A percentile compares a stretch with the other conserved stretches of the same genome.
Evolutionary conservation across 2,888 invertebrate species (phyloP).

Genomic region (Cataglyphis rosenhaueri): DNA sequence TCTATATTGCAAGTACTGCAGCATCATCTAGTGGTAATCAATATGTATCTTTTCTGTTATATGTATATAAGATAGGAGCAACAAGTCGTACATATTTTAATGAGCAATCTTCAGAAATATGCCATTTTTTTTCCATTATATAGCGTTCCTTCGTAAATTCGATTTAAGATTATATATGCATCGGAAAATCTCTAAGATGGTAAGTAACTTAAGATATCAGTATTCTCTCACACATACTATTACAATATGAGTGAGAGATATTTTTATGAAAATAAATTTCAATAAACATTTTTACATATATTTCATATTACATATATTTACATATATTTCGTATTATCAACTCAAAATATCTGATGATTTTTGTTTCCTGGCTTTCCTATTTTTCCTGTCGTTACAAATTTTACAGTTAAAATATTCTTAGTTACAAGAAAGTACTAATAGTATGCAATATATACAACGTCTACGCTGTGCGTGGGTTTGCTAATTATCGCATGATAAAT

Average conservation of each 20-base stretch:
- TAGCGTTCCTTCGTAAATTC: not conserved
- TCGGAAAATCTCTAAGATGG: not conserved
- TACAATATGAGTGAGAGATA: not conserved
- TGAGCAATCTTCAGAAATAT: slow-evolving; percentile 18
- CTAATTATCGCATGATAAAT: slow-evolving; percentile 44
- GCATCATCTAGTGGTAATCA: slow-evolving; percentile 39
- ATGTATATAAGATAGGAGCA: not conserved
- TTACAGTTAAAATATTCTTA: slow-evolving; percentile 2
- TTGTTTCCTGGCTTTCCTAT: too few relatives aligned
- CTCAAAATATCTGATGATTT: not conserved
- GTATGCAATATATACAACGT: not conserved
- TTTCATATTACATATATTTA: not conserved
- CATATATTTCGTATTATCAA: not conserved
- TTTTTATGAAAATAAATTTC: not conserved
- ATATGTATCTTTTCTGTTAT: slow-evolving; percentile 22
- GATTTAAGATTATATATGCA: not conserved
- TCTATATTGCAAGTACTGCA: slow-evolving; percentile 18
- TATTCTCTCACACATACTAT: not conserved
- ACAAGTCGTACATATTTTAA: slow-evolving; percentile 27
- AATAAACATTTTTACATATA: not conserved
- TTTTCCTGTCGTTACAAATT: not conserved
- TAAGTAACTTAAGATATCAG: not conserved
- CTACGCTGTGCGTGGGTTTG: slow-evolving; percentile 9
- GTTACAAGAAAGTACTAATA: slow-evolving; percentile 17
- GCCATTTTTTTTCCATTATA: slow-evolving; percentile 12